Conservation (phyloP, 2,797 vertebrate species). For the Calcarius lapponicus region DNA sequence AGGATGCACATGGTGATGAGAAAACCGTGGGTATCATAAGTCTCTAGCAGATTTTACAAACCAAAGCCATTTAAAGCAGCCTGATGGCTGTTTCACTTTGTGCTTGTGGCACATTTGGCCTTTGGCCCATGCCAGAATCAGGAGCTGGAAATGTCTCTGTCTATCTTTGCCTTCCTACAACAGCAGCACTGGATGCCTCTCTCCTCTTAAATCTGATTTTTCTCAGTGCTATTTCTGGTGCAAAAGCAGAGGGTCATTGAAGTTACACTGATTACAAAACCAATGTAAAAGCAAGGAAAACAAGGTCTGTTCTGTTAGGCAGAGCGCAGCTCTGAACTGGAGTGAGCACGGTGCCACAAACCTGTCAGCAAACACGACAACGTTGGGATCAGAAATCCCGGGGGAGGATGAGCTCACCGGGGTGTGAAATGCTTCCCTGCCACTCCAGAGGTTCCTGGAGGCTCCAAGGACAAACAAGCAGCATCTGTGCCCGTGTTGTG, state of each 20-base stretch:
- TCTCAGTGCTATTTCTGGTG: background rate
- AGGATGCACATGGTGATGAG: background rate
- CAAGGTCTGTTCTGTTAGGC: background rate
- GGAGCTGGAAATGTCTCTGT: background rate
- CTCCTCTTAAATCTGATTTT: background rate
- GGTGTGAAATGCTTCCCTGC: slow-evolving; percentile 11
- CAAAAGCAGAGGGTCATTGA: background rate
- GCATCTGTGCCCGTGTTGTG: background rate
- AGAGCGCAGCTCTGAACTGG: background rate
- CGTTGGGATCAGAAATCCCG: background rate
- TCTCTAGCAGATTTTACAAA: background rate
- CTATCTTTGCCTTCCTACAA: background rate
- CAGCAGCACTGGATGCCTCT: fast-evolving
- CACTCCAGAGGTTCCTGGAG: background rate
- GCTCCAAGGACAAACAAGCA: slow-evolving; percentile 24
- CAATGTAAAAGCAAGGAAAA: background rate
- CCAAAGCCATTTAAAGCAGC: background rate
- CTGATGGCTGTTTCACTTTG: background rate
- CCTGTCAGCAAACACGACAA: background rate
- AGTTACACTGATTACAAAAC: background rate
- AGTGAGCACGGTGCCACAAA: background rate
- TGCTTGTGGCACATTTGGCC: background rate
- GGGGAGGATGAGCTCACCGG: background rate
- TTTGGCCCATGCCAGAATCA: background rate
- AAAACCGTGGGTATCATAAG: background rate